Evolutionary conservation across 1,140 invertebrate species (phyloP).

Genomic region (Brachionus asplanchnoidis): DNA sequence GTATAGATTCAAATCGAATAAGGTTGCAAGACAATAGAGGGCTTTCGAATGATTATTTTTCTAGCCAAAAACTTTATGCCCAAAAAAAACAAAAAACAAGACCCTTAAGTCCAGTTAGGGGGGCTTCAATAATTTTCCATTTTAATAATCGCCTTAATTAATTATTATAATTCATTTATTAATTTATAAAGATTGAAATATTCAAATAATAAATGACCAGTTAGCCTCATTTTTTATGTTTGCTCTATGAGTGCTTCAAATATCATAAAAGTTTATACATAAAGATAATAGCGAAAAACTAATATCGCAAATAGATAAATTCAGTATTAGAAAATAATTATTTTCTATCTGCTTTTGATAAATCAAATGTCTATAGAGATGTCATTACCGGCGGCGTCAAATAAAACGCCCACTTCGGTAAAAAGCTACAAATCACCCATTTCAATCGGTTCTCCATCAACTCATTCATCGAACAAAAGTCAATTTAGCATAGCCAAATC

Average conservation of each 20-base stretch:
- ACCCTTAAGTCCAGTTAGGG: background rate
- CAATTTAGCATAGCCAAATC: background rate
- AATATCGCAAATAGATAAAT: background rate
- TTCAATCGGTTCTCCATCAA: background rate
- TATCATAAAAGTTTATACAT: slow-evolving; percentile 23
- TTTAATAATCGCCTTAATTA: slow-evolving; percentile 20
- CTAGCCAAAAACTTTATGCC: background rate
- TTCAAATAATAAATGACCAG: slow-evolving; percentile 27
- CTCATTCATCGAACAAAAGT: background rate
- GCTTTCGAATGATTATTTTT: background rate
- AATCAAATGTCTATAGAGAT: slow-evolving; percentile 16
- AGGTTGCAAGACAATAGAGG: background rate
- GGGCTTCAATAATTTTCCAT: background rate
- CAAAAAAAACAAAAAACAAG: background rate
- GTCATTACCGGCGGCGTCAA: background rate
- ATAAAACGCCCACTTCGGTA: background rate
- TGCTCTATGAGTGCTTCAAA: background rate
- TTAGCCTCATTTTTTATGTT: slow-evolving; percentile 21
- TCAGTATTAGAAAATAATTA: background rate
- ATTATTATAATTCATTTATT: slow-evolving; percentile 28
- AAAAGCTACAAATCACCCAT: background rate
- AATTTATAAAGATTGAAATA: background rate
- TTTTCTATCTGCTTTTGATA: background rate
- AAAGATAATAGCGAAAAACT: background rate
- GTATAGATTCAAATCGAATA: background rate